Conservation (phyloP, 2,797 vertebrate species). For the Microhierax caerulescens region DNA sequence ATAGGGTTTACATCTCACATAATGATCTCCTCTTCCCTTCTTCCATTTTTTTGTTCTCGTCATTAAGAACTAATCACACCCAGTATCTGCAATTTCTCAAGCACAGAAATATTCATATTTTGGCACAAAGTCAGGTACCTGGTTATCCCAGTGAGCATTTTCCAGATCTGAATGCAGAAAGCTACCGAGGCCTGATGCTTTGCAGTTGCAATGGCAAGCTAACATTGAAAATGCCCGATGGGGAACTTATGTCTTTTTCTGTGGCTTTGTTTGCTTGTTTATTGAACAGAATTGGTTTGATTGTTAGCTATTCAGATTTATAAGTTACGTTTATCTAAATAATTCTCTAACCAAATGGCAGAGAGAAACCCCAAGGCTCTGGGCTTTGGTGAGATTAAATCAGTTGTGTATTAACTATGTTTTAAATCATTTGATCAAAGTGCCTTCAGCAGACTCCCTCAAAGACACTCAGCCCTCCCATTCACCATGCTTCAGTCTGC, state of each 20-base stretch:
- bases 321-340: background rate
- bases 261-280: constrained; percentile 10
- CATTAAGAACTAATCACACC: background rate
- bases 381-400: background rate
- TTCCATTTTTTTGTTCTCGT: background rate
- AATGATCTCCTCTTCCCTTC: background rate
- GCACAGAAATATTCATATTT: background rate
- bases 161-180: background rate
- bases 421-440: background rate
- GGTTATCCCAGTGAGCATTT: background rate
- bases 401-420: background rate
- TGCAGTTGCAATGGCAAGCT: background rate
- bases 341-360: background rate
- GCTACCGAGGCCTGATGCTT: background rate
- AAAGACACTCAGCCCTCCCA: background rate
- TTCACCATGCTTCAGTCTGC: background rate
- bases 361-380: background rate
- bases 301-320: constrained; percentile 3
- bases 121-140: background rate
- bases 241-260: background rate
- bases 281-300: background rate
- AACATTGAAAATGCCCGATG: background rate
- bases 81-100: background rate
- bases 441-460: background rate
- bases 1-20: background rate